Base-by-base conservation (phyloP, 2,113 vertebrate species). In the Spilogale gracilis region DNA sequence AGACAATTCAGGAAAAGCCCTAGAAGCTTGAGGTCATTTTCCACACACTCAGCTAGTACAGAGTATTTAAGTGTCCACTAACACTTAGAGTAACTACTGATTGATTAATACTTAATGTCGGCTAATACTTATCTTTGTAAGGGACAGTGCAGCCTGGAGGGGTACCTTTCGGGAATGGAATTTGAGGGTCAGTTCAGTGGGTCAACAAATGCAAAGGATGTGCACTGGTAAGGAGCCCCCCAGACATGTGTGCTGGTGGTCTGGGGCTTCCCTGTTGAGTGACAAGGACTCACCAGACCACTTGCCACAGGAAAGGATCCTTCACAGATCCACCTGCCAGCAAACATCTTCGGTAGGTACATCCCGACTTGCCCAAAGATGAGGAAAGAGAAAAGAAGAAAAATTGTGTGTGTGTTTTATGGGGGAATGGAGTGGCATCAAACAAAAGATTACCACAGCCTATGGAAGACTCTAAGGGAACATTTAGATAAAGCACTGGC, bases 391-490 rank as follows among this genome's bases (percentile, higher is more conserved):
- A 45, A 73, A 21, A 71, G 5, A 16, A 38, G 45, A 81, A 52
- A 43, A 32, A 14, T 2, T 21, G 27, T 17, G 0, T 23, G 3
- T 2, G 21, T 50, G 38, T 81, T 50, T 52, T 61, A 1, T 1
- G 1, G 3, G 5, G 5, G 11, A 43, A 23, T 43, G 38, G 13
- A 13, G 9, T 18, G 25, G 6, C 1, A 3, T 0, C 0, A 9
- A 48, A 50, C 54, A 73, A 12, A 50, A 50, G 54, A 83, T 12
- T 3, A 43, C 7, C 2, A 11, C 11, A 17, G 25, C 5, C 25
- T n/a, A 0, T 3, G n/a, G 50, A 25, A 61, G n/a, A 17, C 2
- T 3, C 30, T 1, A 9, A 0, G 3, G 48, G 9, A 54, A 18
- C 18, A 3, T 3, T 18, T 0, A 18, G 38, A n/a, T 48, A 73